Conservation (phyloP, 2,113 vertebrate genomes). For the Melozone crissalis region DNA sequence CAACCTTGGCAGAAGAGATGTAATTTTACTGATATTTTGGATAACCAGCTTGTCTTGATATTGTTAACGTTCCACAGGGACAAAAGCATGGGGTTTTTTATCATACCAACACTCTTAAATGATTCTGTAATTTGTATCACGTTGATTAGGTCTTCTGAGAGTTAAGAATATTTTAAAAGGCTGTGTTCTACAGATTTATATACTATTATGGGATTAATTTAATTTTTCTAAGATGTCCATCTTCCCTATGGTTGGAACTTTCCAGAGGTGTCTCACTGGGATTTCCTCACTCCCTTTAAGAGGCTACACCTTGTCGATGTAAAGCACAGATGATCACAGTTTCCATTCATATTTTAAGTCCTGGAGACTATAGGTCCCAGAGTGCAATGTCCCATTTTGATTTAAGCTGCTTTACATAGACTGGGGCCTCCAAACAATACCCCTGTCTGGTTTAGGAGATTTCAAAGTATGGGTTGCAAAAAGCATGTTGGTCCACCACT, state of each 20-base stretch:
- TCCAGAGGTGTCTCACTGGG: neutral
- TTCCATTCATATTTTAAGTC: neutral
- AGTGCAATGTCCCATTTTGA: neutral
- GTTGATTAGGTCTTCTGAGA: slow-evolving; percentile 59
- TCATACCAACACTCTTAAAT: slow-evolving; percentile 63
- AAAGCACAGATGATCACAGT: neutral
- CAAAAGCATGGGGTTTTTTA: slow-evolving; percentile 55
- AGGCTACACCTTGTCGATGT: neutral
- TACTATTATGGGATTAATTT: slow-evolving; percentile 51
- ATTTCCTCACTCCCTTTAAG: neutral
- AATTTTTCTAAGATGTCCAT: slow-evolving; percentile 65
- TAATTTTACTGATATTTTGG: slow-evolving; percentile 55
- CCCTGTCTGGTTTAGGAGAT: neutral
- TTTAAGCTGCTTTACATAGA: neutral
- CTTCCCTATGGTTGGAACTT: slow-evolving; percentile 56
- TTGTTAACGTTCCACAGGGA: slow-evolving; percentile 57
- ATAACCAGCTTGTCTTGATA: slow-evolving; percentile 61
- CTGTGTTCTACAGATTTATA: slow-evolving; percentile 63
- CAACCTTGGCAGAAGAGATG: slow-evolving; percentile 25
- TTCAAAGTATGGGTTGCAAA: neutral
- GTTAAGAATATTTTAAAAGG: slow-evolving; percentile 59
- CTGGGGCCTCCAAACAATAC: neutral
- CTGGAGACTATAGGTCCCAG: neutral
- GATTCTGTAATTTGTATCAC: slow-evolving; percentile 67
- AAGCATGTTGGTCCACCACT: neutral